Base-by-base conservation (phyloP, 2,113 vertebrate species). In the Capra hircus region DNA sequence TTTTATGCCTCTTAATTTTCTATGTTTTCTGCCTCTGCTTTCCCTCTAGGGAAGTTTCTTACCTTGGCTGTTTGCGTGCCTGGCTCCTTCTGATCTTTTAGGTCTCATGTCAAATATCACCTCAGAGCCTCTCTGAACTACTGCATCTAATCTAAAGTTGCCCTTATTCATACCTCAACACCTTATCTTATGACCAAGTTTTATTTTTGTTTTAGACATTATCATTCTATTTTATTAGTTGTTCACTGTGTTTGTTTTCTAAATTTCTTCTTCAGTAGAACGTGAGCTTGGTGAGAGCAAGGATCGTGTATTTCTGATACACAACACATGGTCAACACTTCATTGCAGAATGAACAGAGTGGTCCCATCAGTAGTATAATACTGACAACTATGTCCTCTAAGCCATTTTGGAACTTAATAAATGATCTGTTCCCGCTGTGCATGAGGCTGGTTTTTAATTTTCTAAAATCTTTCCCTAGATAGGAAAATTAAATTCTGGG, bases 1-100 rank as follows among this genome's bases (percentile, higher is more conserved):
- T 96, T 94, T 90, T 40, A 95, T 89, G 77, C 12, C 12, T 94
- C 36, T 85, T 67, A 43, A 90, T 84, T 90, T 96, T 60, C 33
- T 95, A 2, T 96, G 78, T 33, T n/a, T 33, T 89, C 36, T 86
- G 30, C 25, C 43, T 94, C 81, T 83, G n/a, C 21, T 55, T 55
- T 83, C 50, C 81, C 21, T 55, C 52, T 55, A n/a, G 33, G n/a
- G 36, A 89, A 50, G 19, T 71, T 45, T 95, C 27, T 91, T 91
- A 92, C 53, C 13, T 85, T 48, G 36, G 28, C 13, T 64, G 17
- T 95, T 71, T 50, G 14, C 50, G 55, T 45, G n/a, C 7, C n/a
- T 80, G 11, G 15, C 7, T 77, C 7, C 33, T 91, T 60, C 36
- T 92, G 62, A 97, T 92, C 21, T 60, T 90, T 88, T 81, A 81